A percentile compares a stretch with the other conserved stretches of the same genome.
Conservation (phyloP, 1,140 invertebrate species). For the Holcopasites calliopsidis region DNA sequence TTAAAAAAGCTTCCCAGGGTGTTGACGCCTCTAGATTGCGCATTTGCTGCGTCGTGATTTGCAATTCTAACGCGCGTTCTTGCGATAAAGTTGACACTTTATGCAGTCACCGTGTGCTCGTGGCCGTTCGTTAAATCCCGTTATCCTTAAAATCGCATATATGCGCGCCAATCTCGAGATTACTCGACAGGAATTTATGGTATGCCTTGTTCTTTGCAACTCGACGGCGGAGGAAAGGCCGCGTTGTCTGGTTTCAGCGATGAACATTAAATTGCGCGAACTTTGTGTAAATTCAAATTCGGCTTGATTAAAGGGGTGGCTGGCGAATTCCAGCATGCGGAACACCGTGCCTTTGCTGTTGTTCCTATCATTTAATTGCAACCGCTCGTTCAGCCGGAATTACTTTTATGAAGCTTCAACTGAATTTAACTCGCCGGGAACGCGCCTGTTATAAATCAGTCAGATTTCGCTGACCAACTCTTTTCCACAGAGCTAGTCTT, state of each 20-base stretch:
- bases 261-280: not conserved
- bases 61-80: conserved; percentile 1
- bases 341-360: too few species aligned
- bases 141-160: not conserved
- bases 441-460: too few species aligned
- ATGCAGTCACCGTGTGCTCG: not conserved
- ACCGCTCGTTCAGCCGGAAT: too few species aligned
- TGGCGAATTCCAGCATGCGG: not conserved
- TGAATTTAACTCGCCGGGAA: too few species aligned
- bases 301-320: not conserved
- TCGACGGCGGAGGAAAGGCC: not conserved
- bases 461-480: too few species aligned
- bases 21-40: not conserved
- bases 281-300: not conserved
- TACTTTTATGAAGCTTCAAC: too few species aligned
- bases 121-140: not conserved
- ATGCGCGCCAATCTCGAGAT: not conserved
- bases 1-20: not conserved
- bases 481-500: too few species aligned
- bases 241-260: not conserved
- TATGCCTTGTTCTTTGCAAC: not conserved
- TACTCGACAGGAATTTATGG: not conserved
- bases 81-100: not conserved
- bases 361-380: too few species aligned
- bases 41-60: not conserved